Conservation (phyloP, 2,113 vertebrate genomes). For the Corythaeola cristata region DNA sequence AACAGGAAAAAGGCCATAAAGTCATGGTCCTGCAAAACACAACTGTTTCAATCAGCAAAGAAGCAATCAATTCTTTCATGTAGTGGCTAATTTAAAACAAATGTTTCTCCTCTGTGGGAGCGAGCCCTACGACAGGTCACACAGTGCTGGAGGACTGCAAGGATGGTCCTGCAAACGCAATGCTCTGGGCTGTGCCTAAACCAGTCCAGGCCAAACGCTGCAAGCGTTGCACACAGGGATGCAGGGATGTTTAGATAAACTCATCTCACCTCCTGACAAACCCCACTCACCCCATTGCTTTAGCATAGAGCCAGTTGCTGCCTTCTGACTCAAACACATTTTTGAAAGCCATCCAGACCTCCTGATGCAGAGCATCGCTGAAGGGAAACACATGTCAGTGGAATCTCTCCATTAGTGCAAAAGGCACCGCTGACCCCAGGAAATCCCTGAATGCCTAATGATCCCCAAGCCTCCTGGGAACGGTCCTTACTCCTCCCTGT, state of each 20-base stretch:
- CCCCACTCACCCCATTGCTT: neutral
- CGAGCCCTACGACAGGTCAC: neutral
- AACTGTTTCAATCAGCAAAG: neutral
- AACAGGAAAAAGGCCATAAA: neutral
- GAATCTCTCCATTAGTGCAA: neutral
- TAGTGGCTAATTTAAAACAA: conserved; percentile 19
- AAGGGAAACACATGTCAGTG: conserved; percentile 7
- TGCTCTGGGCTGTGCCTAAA: neutral
- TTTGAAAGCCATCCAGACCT: conserved; percentile 8
- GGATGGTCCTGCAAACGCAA: neutral
- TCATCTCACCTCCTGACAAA: neutral
- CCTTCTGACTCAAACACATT: neutral
- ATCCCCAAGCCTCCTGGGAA: neutral
- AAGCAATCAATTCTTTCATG: neutral
- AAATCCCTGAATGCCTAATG: neutral
- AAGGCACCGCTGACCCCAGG: neutral
- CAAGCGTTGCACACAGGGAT: neutral
- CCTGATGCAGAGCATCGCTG: neutral
- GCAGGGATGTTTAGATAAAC: neutral
- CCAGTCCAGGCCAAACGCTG: neutral
- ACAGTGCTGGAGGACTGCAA: neutral
- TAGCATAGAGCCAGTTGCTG: neutral
- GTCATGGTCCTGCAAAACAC: neutral
- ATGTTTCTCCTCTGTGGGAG: neutral
- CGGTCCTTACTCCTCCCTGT: neutral